phyloP scores from a whole-genome alignment of 2,113 vertebrate species.

The Capricornis sumatraensis region DNA sequence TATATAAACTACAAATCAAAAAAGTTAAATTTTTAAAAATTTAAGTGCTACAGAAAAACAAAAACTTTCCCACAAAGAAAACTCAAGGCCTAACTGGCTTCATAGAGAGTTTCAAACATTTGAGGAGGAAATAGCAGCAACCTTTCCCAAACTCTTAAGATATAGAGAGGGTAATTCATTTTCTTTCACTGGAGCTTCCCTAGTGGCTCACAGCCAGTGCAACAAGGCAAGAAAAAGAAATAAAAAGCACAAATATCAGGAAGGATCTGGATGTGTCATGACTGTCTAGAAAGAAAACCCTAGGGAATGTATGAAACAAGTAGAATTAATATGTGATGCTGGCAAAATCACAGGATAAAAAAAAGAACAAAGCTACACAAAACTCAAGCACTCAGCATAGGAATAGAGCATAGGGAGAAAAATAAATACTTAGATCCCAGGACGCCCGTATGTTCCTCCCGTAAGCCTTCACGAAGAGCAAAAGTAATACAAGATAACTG shows the following conservation, averaged over 20 bases:
- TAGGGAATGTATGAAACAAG: neutral
- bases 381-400: neutral
- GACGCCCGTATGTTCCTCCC: neutral
- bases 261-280: neutral
- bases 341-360: neutral
- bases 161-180: neutral
- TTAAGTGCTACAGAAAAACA: neutral
- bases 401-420: neutral
- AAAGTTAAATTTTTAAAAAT: neutral
- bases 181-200: neutral
- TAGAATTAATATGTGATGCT: neutral
- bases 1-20: neutral
- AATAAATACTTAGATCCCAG: neutral
- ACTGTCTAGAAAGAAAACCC: neutral
- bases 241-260: neutral
- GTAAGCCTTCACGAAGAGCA: neutral
- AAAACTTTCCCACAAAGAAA: neutral
- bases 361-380: neutral
- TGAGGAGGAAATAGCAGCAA: neutral
- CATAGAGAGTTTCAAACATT: neutral
- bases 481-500: neutral
- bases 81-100: neutral
- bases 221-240: neutral
- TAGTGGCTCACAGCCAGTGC: neutral
- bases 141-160: neutral